These are phyloP conservation scores for Lordiphosa clarofinis DNA, from an alignment of 1,140 invertebrate genomes.

Conservation along the genomic window DNA sequence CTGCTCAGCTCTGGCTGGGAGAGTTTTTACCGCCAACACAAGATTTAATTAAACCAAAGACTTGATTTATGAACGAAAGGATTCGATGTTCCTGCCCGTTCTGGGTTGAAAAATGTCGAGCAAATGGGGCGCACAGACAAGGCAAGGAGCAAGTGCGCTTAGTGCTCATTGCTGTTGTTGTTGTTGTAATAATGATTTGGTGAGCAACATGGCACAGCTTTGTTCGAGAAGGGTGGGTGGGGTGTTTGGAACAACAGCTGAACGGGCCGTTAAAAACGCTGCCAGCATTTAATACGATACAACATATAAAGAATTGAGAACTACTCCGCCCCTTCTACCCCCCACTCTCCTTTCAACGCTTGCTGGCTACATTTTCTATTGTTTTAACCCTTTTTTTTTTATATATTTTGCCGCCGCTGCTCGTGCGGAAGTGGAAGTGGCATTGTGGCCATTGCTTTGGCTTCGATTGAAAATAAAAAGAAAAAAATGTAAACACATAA, in stretches of 20 bases:
- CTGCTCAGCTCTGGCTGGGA: conserved; percentile 3
- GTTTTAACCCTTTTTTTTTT: conserved; percentile 70
- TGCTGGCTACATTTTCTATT: conserved; percentile 60
- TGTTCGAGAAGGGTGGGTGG: background rate
- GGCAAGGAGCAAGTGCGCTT: conserved; percentile 35
- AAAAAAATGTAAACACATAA: conserved; percentile 8
- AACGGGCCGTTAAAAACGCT: conserved; percentile 69
- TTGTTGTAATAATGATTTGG: conserved; percentile 76
- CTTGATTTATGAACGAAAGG: conserved; percentile 80
- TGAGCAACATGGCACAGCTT: conserved; percentile 32
- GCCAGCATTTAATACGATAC: conserved; percentile 46
- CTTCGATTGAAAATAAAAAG: conserved; percentile 52
- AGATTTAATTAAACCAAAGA: conserved; percentile 80
- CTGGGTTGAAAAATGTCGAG: conserved; percentile 65
- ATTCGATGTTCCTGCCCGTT: conserved; percentile 61
- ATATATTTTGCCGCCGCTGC: conserved; percentile 35
- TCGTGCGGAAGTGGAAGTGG: conserved; percentile 54
- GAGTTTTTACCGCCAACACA: conserved; percentile 79
- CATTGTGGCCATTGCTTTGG: conserved; percentile 56
- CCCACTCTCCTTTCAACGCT: background rate
- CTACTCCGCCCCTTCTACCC: conserved; percentile 7
- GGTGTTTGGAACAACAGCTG: conserved; percentile 47
- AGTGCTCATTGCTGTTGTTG: conserved; percentile 27
- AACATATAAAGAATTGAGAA: conserved; percentile 64
- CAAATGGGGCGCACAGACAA: conserved; percentile 51